These are phyloP conservation scores for Diplosoma virens DNA, from an alignment of 23 tunicate genomes.

Conservation along the genomic window DNA sequence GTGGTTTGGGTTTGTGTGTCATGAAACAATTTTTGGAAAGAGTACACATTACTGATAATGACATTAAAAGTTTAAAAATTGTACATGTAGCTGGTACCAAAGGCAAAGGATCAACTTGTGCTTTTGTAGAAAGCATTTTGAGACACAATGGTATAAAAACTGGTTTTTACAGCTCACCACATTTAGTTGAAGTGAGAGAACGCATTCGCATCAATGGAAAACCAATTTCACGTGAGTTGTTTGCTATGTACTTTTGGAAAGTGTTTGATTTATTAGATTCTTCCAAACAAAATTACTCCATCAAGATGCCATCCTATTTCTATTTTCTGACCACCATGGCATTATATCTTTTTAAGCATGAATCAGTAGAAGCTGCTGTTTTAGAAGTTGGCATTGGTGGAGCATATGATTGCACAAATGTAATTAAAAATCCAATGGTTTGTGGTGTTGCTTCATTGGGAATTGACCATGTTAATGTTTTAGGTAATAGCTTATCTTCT, in stretches of 20 bases:
- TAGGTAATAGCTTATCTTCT: conserved; percentile 68
- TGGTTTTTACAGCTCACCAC: conserved; percentile 94
- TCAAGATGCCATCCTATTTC: conserved; percentile 71
- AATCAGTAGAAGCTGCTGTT: conserved; percentile 72
- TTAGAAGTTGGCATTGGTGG: conserved; percentile 98
- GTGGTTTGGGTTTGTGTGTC: conserved; percentile 47
- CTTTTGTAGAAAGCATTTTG: conserved; percentile 83
- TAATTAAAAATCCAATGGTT: conserved; percentile 41
- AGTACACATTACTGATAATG: conserved; percentile 42
- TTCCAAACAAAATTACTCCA: conserved; percentile 26
- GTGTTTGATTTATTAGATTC: conserved; percentile 44
- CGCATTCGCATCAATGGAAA: conserved; percentile 82
- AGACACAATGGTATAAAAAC: conserved; percentile 73
- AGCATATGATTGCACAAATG: conserved; percentile 85
- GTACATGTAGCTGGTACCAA: conserved; percentile 84
- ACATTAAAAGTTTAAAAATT: conserved; percentile 37
- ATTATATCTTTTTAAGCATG: conserved; percentile 67
- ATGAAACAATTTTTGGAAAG: conserved; percentile 67
- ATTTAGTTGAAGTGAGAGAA: conserved; percentile 85
- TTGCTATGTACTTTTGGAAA: conserved; percentile 73
- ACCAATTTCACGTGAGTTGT: conserved; percentile 58
- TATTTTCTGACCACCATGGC: conserved; percentile 78
- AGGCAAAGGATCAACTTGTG: conserved; percentile 97
- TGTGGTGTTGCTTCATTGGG: conserved; percentile 87
- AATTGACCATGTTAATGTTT: conserved; percentile 58